Base-by-base conservation (phyloP, 1,140 invertebrate species). In the Micrasema longulum region DNA sequence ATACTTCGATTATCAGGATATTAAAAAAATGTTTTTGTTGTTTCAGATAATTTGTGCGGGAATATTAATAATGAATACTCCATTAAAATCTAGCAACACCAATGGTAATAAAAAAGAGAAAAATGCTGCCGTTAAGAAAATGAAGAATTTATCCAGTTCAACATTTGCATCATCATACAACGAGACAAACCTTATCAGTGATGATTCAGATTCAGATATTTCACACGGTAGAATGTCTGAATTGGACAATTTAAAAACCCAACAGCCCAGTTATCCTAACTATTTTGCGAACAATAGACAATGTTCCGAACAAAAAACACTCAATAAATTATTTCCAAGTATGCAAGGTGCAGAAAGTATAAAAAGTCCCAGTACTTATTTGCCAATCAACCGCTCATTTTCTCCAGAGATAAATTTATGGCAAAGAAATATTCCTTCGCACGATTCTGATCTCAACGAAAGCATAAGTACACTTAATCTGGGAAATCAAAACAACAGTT, bases 381-480 rank as follows among this genome's bases (percentile, higher is more conserved):
- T 52, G 16, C 35, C 45, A 14, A 10, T 1, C 10, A 41, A 45
- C 23, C 22, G 18, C 10, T 18, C 23, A 20, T 48, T 41, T 14
- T 9, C 36, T 43, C 38, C 65, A 2, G 50, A 36, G 23, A 22
- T 11, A n/a, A 55, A 36, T 22, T 57, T 68, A 14, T 68, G 48
- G 48, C 65, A 68, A 43, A 68, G 38, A 26, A 68, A 55, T 41
- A 20, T 16, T 14, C 22, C 38, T 31, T 22, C 83, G 65, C 83
- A 82, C 0, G 82, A 85, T 74, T 84, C 82, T 0, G 83, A 85
- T 67, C 77, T 85, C 71, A 82, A 85, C 71, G 80, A 84, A 71
- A 84, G 84, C 63, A 85, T 85, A 45, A 84, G 81, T 35, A 66
- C 62, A 7, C 50, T 76, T n/a, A 71, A 68, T 52, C 48, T 76